Percentiles rank a stretch among this genome's conserved stretches.
phyloP scores from a whole-genome alignment of 2,888 invertebrate genomes.

The Trissolcus japonicus region DNA sequence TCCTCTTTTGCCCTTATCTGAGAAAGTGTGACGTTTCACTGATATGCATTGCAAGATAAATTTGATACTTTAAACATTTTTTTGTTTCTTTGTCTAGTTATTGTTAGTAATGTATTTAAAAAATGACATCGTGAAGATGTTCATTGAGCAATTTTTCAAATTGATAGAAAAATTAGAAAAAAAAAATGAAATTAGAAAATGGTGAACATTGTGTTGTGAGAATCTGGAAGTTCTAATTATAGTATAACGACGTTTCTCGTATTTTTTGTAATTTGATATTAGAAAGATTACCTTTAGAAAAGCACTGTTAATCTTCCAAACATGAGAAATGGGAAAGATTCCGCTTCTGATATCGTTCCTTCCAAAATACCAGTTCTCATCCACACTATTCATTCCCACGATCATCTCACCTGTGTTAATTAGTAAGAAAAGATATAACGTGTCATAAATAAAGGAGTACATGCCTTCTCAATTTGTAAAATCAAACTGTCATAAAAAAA shows the following conservation, averaged over 20 bases:
- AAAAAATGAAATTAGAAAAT: neutral
- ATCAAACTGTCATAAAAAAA: no score
- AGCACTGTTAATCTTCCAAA: slow-evolving; percentile 75
- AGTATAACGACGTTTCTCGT: no score
- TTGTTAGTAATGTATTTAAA: neutral
- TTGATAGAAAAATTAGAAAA: neutral
- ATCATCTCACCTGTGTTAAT: slow-evolving; percentile 74
- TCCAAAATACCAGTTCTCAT: slow-evolving; percentile 79
- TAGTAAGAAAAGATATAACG: no score
- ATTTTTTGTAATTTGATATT: no score
- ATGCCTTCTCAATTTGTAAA: no score
- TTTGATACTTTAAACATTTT: neutral
- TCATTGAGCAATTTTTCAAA: neutral
- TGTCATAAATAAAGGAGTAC: no score
- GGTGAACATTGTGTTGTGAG: neutral
- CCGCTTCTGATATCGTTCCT: slow-evolving; percentile 72
- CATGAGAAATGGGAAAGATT: slow-evolving; percentile 78
- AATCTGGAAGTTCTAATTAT: no score
- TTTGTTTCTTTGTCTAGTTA: neutral
- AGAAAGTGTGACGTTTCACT: no score
- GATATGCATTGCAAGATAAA: neutral
- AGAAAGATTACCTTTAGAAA: slow-evolving; percentile 69
- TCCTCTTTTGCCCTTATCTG: no score
- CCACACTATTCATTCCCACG: slow-evolving; percentile 75
- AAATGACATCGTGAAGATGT: no score